Evolutionary conservation across 2,888 invertebrate genomes (phyloP).

Genomic region (Eupithecia centaureata): DNA sequence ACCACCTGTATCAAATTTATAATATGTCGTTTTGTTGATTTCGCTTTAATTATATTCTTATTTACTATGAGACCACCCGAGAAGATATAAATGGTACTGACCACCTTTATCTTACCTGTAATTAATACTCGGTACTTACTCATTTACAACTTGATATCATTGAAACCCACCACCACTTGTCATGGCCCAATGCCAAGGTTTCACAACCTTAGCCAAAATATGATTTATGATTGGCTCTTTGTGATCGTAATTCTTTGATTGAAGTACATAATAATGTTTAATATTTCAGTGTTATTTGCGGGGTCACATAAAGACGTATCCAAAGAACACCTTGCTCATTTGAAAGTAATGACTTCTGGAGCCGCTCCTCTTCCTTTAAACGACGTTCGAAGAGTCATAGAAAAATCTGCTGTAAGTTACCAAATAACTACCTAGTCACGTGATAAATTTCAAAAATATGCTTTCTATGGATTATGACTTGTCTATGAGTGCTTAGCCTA

Average conservation of each 20-base stretch:
- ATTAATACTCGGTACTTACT: too few species aligned
- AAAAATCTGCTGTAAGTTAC: constrained; percentile 66
- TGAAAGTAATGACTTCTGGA: constrained; percentile 83
- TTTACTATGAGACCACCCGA: too few species aligned
- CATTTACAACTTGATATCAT: too few species aligned
- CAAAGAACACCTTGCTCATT: constrained; percentile 80
- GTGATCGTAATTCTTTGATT: not conserved
- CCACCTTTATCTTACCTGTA: too few species aligned
- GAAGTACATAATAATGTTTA: not conserved
- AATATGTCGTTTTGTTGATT: too few species aligned
- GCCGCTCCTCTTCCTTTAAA: constrained; percentile 87
- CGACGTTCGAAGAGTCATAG: constrained; percentile 78
- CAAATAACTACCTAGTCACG: not conserved
- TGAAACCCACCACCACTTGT: too few species aligned
- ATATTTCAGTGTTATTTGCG: constrained; percentile 85
- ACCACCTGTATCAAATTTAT: too few species aligned
- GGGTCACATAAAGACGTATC: constrained; percentile 85
- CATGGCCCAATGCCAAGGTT: too few species aligned
- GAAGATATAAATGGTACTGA: too few species aligned
- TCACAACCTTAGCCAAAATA: too few species aligned
- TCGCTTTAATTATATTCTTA: too few species aligned
- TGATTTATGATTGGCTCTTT: not conserved
- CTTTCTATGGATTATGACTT: not conserved
- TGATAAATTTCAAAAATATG: not conserved
- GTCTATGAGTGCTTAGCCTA: too few species aligned